Base-by-base conservation (phyloP, 2,888 invertebrate species). In the Dicycla oo region DNA sequence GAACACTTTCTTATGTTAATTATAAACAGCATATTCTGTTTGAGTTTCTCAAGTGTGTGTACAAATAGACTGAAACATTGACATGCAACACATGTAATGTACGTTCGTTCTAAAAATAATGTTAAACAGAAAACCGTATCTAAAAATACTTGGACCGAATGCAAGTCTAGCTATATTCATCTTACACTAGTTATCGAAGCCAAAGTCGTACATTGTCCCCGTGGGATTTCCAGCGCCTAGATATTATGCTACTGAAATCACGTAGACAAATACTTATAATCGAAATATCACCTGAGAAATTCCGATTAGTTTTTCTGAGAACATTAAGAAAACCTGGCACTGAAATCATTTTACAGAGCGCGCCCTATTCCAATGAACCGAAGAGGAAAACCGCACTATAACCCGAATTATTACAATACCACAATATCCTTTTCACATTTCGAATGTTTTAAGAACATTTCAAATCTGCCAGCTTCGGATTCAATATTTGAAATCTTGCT, bases 361-460 rank as follows among this genome's bases (percentile, higher is more conserved):
- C 73, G 68, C 75, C 70, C 73, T 79, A 30, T 88, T 89, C 89
- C 84, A 73, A 81, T 72, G 80, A 89, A 80, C 78, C 79, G 81
- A 73, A 57, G 80, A 86, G 89, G 88, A 88, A 90, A 90, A 90
- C 75, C 76, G 68, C 65, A 45, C 64, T 34, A 68, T 71, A 82
- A 86, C 43, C 73, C 80, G 80, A 72, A 74, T 61, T 67, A 83
- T 78, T 80, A 71, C 78, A 81, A 81, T 66, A 73, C 64, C 62
- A 69, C 58, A 69, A 69, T 73, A 76, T 68, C 65, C 51, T 73
- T 56, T 49, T 26, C 60, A 60, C 30, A 73, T 69, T 77, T 69
- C 49, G n/a, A 68, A 69, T 78, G 68, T 73, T 75, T 70, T 67
- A 20, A 72, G 49, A 67, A 72, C 79, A 74, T 83, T 83, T 81